Base-by-base conservation (phyloP, 1,140 invertebrate genomes). In the Pachypeltis micranthus region DNA sequence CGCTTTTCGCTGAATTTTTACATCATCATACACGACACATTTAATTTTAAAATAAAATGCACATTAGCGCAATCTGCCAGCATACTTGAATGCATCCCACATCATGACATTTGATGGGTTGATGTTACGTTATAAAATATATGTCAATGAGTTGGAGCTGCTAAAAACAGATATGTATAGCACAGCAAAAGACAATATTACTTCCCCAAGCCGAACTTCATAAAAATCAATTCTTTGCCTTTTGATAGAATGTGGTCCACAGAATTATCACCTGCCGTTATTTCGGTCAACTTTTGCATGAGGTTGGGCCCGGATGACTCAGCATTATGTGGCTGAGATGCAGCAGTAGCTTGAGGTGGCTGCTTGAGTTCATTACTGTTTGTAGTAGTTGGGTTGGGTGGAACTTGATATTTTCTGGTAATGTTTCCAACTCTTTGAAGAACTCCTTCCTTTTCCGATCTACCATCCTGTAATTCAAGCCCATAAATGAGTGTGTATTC, bases 171-270 rank as follows among this genome's bases (percentile, higher is more conserved):
- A 59, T 59, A 59, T 59, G 57, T 59, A 25, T 59, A 57, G n/a
- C n/a, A n/a, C n/a, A n/a, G n/a, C n/a, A n/a, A n/a, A n/a, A n/a
- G n/a, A n/a, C n/a, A 57, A 7, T 78, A 81, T 84, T 84, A 86
- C 85, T 86, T 86, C 69, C 87, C 88, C 66, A 91, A 78, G 59
- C 89, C 89, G 72, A 92, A 92, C 78, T 91, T 91, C 82, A 91
- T 91, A 75, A 92, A 92, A 71, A 91, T 90, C 44, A 89, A 80
- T 77, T 91, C 90, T 77, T 92, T 91, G 67, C 89, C 90, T 76
- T 92, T 92, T 68, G 88, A 90, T 44, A 91, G 78, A 62, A 91
- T 88, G 59, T 74, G 73, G 64, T 75, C 75, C 19, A 73, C 72
- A 14, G 67, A 66, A 34, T 70, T 71, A 70, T 90, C 87, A 61